Evolutionary conservation across 1,140 invertebrate genomes (phyloP).

Genomic region (Drosophila paulistorum): DNA sequence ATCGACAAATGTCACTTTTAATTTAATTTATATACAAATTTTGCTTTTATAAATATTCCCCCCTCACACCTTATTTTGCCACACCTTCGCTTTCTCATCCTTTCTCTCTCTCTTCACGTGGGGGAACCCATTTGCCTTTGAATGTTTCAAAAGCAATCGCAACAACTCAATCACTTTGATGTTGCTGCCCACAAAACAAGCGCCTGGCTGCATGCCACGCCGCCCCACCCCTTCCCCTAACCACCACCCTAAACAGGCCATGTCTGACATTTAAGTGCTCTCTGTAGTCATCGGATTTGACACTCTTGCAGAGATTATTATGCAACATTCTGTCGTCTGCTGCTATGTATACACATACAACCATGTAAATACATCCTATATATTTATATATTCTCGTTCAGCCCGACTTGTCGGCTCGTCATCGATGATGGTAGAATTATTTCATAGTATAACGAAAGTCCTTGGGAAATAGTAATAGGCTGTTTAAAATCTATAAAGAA

Average conservation of each 20-base stretch:
- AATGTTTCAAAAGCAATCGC: slow-evolving; percentile 73
- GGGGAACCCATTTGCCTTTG: slow-evolving; percentile 15
- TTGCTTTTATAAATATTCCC: slow-evolving; percentile 41
- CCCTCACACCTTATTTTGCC: slow-evolving; percentile 11
- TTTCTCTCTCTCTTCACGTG: too few species aligned
- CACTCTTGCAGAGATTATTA: slow-evolving; percentile 9
- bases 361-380: not conserved
- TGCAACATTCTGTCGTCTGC: slow-evolving; percentile 2
- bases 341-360: not conserved
- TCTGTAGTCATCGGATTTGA: slow-evolving; percentile 62
- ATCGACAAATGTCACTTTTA: slow-evolving; percentile 47
- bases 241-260: slow-evolving; percentile 9
- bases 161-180: slow-evolving; percentile 81
- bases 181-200: slow-evolving; percentile 71
- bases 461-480: too few species aligned
- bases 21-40: slow-evolving; percentile 72
- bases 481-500: too few species aligned
- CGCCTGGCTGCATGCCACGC: slow-evolving; percentile 20
- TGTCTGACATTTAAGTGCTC: slow-evolving; percentile 61
- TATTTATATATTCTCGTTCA: not conserved
- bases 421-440: too few species aligned
- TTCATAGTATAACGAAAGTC: too few species aligned
- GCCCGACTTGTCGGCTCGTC: not conserved
- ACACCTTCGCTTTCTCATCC: not conserved
- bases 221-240: not conserved